Evolutionary conservation across 2,888 invertebrate species (phyloP).

Genomic region (Aporophyla nigra): DNA sequence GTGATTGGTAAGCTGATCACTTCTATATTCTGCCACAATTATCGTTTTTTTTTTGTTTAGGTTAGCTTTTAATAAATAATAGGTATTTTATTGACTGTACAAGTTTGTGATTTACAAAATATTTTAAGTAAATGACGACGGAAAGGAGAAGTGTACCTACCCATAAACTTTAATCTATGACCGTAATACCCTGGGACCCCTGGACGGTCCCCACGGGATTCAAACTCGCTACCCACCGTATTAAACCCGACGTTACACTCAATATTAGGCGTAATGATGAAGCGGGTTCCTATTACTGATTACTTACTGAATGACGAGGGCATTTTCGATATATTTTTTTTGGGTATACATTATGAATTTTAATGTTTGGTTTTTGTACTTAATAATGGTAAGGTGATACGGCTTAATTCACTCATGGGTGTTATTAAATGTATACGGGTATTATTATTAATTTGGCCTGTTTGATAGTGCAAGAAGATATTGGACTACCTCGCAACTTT

Average conservation of each 20-base stretch:
- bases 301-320: conserved; percentile 73
- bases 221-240: conserved; percentile 80
- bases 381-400: conserved; percentile 8
- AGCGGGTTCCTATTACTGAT: conserved; percentile 79
- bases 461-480: not conserved
- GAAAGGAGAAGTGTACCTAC: not conserved
- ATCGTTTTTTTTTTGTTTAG: not conserved
- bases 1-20: no score
- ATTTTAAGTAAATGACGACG: no score
- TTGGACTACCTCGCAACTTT: no score
- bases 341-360: conserved; percentile 3
- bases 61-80: not conserved
- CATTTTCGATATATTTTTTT: conserved; percentile 19
- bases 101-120: not conserved
- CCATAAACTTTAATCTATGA: conserved; percentile 71
- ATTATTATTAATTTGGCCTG: not conserved
- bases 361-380: conserved; percentile 1
- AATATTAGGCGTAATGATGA: conserved; percentile 84
- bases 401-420: conserved; percentile 7
- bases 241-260: conserved; percentile 80
- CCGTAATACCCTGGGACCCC: conserved; percentile 77
- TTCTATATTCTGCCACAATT: not conserved
- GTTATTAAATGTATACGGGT: conserved; percentile 3
- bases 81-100: no score
- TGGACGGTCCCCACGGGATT: conserved; percentile 82